phyloP scores from a whole-genome alignment of 2,888 invertebrate genomes.

The Danaus chrysippus region DNA sequence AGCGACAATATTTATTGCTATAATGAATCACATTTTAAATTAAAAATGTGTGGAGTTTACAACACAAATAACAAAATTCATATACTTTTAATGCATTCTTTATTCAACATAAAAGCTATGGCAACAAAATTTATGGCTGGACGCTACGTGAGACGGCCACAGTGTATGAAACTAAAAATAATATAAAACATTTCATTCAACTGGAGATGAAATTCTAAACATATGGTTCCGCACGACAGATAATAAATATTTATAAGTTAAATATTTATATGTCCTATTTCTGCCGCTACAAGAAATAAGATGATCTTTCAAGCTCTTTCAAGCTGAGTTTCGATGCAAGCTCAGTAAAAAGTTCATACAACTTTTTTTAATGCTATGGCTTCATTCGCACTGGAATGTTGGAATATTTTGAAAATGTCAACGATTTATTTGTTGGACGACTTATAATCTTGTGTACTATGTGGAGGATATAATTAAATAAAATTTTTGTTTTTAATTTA shows the following conservation, averaged over 20 bases:
- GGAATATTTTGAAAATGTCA: too few relatives aligned
- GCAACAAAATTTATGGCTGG: conserved; percentile 29
- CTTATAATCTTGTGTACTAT: background rate
- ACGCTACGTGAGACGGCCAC: conserved; percentile 27
- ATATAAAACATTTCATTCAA: conserved; percentile 19
- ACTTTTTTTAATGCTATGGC: too few relatives aligned
- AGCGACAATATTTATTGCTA: too few relatives aligned
- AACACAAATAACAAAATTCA: conserved; percentile 16
- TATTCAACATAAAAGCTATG: conserved; percentile 28
- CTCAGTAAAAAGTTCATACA: too few relatives aligned
- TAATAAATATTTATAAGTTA: too few relatives aligned
- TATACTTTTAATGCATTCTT: conserved; percentile 30
- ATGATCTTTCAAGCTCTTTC: too few relatives aligned
- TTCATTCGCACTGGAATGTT: too few relatives aligned
- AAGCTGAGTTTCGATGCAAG: too few relatives aligned
- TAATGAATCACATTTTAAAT: background rate
- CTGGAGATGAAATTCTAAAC: conserved; percentile 5
- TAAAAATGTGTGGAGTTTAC: conserved; percentile 14
- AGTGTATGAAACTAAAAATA: conserved; percentile 25
- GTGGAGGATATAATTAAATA: background rate
- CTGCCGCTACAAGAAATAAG: too few relatives aligned
- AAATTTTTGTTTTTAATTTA: background rate
- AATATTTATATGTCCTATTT: too few relatives aligned
- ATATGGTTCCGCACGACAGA: background rate
- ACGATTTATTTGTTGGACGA: too few relatives aligned